Conservation (phyloP, 2,797 vertebrate species). For the Gadopsis marmoratus region DNA sequence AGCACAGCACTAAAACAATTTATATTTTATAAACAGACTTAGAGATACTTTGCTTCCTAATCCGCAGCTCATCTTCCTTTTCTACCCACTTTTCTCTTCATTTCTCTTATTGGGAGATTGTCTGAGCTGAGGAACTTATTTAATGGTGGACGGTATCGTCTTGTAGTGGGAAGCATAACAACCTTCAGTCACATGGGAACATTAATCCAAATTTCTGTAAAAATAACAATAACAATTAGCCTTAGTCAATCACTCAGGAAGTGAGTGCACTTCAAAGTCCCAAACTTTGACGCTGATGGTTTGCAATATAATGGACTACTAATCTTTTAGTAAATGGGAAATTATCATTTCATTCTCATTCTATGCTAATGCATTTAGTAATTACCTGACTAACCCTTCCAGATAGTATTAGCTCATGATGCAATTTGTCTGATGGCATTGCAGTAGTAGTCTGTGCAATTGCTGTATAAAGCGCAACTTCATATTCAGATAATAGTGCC, state of each 20-base stretch:
- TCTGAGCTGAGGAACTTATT: neutral
- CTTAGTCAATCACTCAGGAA: neutral
- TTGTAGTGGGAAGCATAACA: neutral
- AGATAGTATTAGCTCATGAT: slow-evolving; percentile 41
- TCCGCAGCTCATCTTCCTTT: neutral
- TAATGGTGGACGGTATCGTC: neutral
- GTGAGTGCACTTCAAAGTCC: slow-evolving; percentile 11
- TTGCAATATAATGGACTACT: slow-evolving; percentile 11
- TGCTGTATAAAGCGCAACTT: slow-evolving; percentile 43
- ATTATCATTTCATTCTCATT: slow-evolving; percentile 42
- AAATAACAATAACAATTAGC: neutral
- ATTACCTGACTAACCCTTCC: slow-evolving; percentile 42
- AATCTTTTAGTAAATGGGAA: slow-evolving; percentile 37
- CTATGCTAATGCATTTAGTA: slow-evolving; percentile 44
- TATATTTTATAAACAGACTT: neutral
- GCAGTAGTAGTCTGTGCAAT: slow-evolving; percentile 53
- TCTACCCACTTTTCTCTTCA: neutral
- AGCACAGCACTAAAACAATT: neutral
- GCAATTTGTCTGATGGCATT: slow-evolving; percentile 57
- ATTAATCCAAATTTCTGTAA: neutral
- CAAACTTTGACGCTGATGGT: slow-evolving; percentile 25
- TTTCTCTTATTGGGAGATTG: neutral
- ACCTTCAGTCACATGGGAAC: neutral
- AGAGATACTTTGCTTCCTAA: too few relatives aligned
- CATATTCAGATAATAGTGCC: slow-evolving; percentile 47